These are phyloP conservation scores for Temnothorax rugatulus DNA, from an alignment of 2,888 invertebrate species.

Conservation along the genomic window DNA sequence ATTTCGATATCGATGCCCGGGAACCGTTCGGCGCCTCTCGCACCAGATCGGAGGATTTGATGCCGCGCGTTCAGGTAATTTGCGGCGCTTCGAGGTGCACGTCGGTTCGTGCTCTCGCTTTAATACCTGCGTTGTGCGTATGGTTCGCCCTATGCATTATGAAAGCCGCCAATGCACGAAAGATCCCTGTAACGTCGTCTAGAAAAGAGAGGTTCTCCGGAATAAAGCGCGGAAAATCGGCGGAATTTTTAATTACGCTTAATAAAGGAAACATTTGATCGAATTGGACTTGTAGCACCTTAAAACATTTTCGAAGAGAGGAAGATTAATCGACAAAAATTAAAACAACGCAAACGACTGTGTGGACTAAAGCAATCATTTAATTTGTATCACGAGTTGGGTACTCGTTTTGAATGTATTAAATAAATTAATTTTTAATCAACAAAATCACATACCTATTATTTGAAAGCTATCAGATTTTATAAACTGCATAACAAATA, in stretches of 20 bases:
- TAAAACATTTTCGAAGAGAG: neutral
- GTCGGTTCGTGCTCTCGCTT: constrained; percentile 41
- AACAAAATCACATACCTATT: neutral
- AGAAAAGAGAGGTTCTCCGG: neutral
- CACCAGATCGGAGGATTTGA: constrained; percentile 34
- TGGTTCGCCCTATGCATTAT: constrained; percentile 34
- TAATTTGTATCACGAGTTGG: neutral
- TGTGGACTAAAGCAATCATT: neutral
- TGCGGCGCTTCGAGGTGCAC: constrained; percentile 32
- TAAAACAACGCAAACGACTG: neutral
- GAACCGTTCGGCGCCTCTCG: constrained; percentile 11
- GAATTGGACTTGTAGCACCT: neutral
- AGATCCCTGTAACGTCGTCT: neutral
- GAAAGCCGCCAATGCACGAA: constrained; percentile 16
- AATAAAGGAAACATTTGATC: neutral
- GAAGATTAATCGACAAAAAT: neutral
- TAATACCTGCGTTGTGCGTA: constrained; percentile 41
- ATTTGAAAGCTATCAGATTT: neutral
- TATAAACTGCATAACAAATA: neutral
- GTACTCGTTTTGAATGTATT: neutral
- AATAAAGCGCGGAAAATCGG: neutral
- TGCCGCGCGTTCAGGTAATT: constrained; percentile 36
- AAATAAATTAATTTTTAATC: neutral
- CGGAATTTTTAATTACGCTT: constrained; percentile 7
- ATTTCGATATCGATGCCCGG: constrained; percentile 41